Evolutionary conservation across 1,140 invertebrate species (phyloP), one percentile per base, ranked within the genome.

Genomic region (Wiebesia pumilae): DNA sequence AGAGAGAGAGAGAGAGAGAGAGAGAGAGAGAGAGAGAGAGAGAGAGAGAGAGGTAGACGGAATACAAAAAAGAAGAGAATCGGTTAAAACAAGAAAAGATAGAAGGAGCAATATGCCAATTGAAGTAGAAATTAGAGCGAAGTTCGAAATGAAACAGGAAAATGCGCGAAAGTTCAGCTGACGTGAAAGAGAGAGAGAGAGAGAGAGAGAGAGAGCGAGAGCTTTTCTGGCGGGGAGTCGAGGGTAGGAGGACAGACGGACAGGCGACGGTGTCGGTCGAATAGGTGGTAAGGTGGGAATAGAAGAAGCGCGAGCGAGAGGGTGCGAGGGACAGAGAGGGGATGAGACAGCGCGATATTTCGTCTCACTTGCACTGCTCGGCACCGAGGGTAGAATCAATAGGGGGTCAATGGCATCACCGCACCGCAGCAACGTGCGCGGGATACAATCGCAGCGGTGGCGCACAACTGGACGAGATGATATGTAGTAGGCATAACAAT

Each of bases 361-460:
- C 86, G 88, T 89, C 89, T 91, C 91, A 90, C 91, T 91, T 88
- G 89, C 89, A 88, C 89, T 90, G 91, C 90, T 90, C 90, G 90
- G 91, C 89, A 90, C n/a, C n/a, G 90, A 91, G 91, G 90, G 82
- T 90, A 90, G 90, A 93, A 93, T 93, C 93, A 92, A 93, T 93
- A 93, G 92, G 92, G 90, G 93, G 93, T 93, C 92, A 93, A 91
- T 93, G 93, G 93, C 92, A 93, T 90, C 91, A 91, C 91, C 91
- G 40, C 91, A 91, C 91, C 91, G 43, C 80, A 24, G 1, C 71
- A 75, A 14, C 51, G 47, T 58, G 21, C 79, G 33, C 79, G 77
- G 47, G 47, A 79, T 79, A 79, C 30, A 79, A 79, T 79, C 77
- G 47, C 77, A 6, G 47, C 47, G n/a, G 30, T 35, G n/a, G 35